Base-by-base conservation (phyloP, 2,113 vertebrate species). In the Gorsachius goisagi region DNA sequence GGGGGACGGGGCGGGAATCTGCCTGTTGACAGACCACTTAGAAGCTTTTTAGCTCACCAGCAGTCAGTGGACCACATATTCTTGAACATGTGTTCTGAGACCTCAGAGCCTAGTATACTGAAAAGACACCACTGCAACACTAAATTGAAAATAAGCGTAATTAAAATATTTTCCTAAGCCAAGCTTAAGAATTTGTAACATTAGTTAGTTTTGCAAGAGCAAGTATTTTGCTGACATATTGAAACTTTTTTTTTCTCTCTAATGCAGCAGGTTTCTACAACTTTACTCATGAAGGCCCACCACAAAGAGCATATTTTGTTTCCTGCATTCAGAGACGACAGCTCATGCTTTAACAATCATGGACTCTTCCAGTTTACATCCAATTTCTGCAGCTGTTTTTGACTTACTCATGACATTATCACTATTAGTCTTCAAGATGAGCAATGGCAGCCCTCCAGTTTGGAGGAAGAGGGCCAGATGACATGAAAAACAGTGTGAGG, bases 1-100 rank as follows among this genome's bases (percentile, higher is more conserved):
- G n/a, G n/a, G 5, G 15, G 5, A 6, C 9, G 7, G 12, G 3
- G 2, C 7, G 21, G 15, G 5, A 55, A n/a, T 9, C 19, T 75
- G 35, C 22, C 2, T 11, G 30, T 33, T 55, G 33, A 63, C 32
- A 56, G 17, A 59, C 2, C 13, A 78, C 37, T 55, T 74, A 13
- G 12, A 83, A 64, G 17, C 8, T 33, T 52, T 60, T 64, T 67
- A n/a, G 30, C 22, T 49, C 21, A 67, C 6, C 3, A 35, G 13
- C 15, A 13, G 5, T 15, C 22, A 32, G 15, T 14, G 10, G 5
- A 45, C 9, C 53, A 33, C 41, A 45, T 39, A 30, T 23, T 66
- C 8, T 41, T 44, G 8, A 12, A 60, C 15, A 60, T 4, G 4
- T 9, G 12, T 69, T 88, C 26, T 52, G 18, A 72, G 24, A 73